Percentiles rank a stretch among this genome's conserved stretches.
Conservation (phyloP, 1,140 invertebrate genomes). For the Onthophagus taurus region DNA sequence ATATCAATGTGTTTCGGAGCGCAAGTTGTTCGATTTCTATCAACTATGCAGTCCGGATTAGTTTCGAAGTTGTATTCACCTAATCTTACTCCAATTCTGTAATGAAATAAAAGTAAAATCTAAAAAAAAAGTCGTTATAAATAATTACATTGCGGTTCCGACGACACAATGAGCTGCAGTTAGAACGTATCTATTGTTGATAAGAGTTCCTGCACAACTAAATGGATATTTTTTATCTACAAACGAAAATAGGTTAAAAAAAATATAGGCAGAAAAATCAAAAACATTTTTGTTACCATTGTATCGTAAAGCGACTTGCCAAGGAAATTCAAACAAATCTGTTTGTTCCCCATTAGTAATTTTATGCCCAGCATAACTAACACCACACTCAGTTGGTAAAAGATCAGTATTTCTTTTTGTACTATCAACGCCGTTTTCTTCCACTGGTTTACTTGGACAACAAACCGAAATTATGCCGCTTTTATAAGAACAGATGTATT, state of each 20-base stretch:
- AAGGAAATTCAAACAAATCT: conserved; percentile 50
- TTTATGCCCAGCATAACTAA: conserved; percentile 31
- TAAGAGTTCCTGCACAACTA: conserved; percentile 56
- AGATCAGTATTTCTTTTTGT: too few relatives aligned
- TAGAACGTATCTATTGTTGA: conserved; percentile 55
- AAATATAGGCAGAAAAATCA: too few relatives aligned
- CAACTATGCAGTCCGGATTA: conserved; percentile 49
- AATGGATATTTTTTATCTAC: conserved; percentile 34
- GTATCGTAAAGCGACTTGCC: conserved; percentile 55
- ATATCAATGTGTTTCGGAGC: conserved; percentile 49
- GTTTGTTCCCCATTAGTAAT: conserved; percentile 51
- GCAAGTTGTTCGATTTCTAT: conserved; percentile 36
- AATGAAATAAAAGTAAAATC: conserved; percentile 16
- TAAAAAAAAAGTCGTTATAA: too few relatives aligned
- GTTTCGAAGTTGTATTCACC: conserved; percentile 52
- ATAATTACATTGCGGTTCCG: too few relatives aligned
- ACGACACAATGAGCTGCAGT: conserved; percentile 66
- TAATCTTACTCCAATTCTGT: conserved; percentile 44
- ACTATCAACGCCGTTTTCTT: too few relatives aligned
- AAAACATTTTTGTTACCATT: conserved; percentile 36
- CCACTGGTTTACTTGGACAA: too few relatives aligned
- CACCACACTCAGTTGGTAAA: conserved; percentile 37
- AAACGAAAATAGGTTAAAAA: too few relatives aligned
- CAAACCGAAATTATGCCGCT: too few relatives aligned
- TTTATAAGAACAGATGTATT: too few relatives aligned